Evolutionary conservation across 2,113 vertebrate genomes (phyloP), one percentile per base, ranked within the genome.

Genomic region (Pelusios castaneus): DNA sequence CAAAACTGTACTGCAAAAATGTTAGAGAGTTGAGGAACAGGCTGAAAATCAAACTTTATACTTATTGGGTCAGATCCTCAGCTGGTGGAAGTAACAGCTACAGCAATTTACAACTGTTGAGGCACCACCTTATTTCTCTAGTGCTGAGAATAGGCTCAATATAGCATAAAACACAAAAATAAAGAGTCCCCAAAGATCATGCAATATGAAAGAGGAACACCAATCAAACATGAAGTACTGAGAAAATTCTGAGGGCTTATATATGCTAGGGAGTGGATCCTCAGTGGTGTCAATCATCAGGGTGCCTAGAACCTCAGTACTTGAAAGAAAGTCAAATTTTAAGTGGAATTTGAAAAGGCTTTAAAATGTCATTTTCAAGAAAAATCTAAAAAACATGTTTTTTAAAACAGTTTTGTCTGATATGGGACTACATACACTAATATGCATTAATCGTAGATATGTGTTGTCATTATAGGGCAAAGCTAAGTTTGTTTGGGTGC

Each of bases 401-500:
- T 67, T n/a, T 16, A n/a, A 19, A n/a, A 67, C 5, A 34, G 34
- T 67, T 38, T 19, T 5, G 21, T 22, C 63, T 38, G 38, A 38
- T 10, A 4, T 21, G n/a, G 63, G 19, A 70, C 63, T n/a, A 38
- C 63, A 70, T 31, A 21, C 9, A 38, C 63, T 70, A 17, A 11
- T 22, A 38, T 70, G 63, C 9, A 38, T 67, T 67, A 67, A n/a
- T 67, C 17, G 10, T 10, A 70, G 17, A 4, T 38, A 34, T 38
- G 17, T 70, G 73, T 2, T 76, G 24, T 29, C 43, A 76, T 14
- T 13, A 7, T 14, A 43, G 41, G 41, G 24, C 73, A 70, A 19
- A 87, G 4, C 34, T 84, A 76, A 94, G 6, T 11, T 58, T 1
- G 1, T 78, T 6, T 54, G 0, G 1, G 0, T 3, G 0, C 1